Evolutionary conservation across 2,797 vertebrate genomes (phyloP), one percentile per base, ranked within the genome.

Genomic region (Intellagama lesueurii): DNA sequence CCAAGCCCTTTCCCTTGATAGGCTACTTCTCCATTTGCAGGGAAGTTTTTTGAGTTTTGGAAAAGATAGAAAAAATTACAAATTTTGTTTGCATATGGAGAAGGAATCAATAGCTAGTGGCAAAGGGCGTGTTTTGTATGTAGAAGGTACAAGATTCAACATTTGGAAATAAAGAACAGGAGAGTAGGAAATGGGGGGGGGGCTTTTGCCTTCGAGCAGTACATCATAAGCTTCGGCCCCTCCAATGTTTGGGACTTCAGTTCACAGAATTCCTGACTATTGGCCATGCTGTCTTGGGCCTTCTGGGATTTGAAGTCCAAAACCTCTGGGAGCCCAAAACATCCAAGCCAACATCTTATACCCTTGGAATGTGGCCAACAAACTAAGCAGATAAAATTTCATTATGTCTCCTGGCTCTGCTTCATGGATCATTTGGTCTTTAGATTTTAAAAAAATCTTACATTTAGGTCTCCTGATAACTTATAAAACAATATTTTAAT

Each of bases 381-480:
- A 56, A 56, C 14, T 56, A 19, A n/a, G 4, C 26, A 11, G 8
- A 70, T 30, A 70, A 70, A 70, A 70, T 7, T n/a, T 1, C 30
- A 30, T 70, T 70, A 7, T 7, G 14, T 70, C 12, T 70, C 30
- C 24, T 30, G 7, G 12, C 11, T 28, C 11, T 8, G 3, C 69
- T 70, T 70, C 26, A 26, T 70, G 69, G 28, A n/a, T 28, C 11
- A 28, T 24, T 70, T 70, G 69, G 69, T 70, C 69, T 70, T 30
- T 70, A 70, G 69, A 70, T 70, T 56, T 56, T 56, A 40, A 40
- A 40, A 40, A 40, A 40, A 14, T 56, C 14, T 56, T 56, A 56
- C 52, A 60, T 89, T 88, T 87, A 79, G 93, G 32, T 24, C 22
- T 73, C 44, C 47, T 52, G 24, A 28, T 85, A 40, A 88, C 75